Evolutionary conservation across 2,888 invertebrate genomes (phyloP), one percentile per base, ranked within the genome.

Genomic region (Brachyptera putata): DNA sequence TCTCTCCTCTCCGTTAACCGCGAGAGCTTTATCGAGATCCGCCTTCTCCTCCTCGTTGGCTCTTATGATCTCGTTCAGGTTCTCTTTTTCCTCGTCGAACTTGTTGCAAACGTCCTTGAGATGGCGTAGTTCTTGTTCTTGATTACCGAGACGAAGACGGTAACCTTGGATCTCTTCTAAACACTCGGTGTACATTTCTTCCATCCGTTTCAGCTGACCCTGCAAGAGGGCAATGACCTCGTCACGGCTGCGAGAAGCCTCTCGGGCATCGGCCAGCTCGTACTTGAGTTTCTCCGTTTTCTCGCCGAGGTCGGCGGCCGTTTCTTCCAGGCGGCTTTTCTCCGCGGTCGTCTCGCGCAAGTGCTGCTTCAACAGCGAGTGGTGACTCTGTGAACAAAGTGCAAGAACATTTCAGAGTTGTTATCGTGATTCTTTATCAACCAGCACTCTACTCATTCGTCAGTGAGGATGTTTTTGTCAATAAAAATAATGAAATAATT

Each of bases 41-140:
- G 14, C 30, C 25, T 53, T 50, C 49, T 63, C 66, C 22, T 60
- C 37, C 14, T 65, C 64, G 30, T 60, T 65, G 39, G 61, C 53
- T 14, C 57, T 48, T 26, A 65, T 61, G 22, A 60, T 60, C 58
- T 65, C 65, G 21, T 57, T 37, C 26, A 64, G 41, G n/a, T 62
- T 62, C n/a, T 50, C 43, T 57, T 66, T 66, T 36, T 66, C 64
- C 25, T 66, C 64, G 46, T 64, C 63, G 46, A 61, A 60, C 63
- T 68, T 67, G 22, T 61, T 56, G 61, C 69, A 69, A n/a, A 70
- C 61, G 61, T 70, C 67, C 37, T 69, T 66, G 7, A 72, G 63
- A 55, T 71, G 70, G 46, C 65, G 63, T 36, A 71, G 61, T 63
- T 72, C 71, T 48, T 69, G 67, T 34, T 71, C 70, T 36, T 68